Evolutionary conservation across 2,888 invertebrate species (phyloP).

Genomic region (Plemyria rubiginata): DNA sequence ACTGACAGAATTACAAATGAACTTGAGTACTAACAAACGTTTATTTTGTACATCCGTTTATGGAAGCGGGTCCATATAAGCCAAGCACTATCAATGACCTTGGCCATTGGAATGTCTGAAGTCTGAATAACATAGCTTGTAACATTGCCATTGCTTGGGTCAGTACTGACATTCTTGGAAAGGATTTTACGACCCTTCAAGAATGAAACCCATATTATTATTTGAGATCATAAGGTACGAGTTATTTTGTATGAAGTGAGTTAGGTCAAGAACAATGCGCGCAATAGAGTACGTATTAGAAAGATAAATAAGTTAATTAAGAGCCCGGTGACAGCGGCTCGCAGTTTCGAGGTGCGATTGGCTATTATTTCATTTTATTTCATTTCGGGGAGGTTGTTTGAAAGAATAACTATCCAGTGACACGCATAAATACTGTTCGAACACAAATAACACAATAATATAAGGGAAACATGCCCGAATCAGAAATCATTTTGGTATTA

Average conservation of each 20-base stretch:
- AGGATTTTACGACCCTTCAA: conserved; percentile 1
- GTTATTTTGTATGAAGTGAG: not conserved
- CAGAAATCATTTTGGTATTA: too few relatives aligned
- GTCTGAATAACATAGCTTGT: not conserved
- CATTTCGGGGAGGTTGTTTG: too few relatives aligned
- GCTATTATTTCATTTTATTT: too few relatives aligned
- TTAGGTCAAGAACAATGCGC: not conserved
- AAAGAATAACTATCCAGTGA: too few relatives aligned
- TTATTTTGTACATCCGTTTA: not conserved
- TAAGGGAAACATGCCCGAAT: too few relatives aligned
- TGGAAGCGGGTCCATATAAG: conserved; percentile 3
- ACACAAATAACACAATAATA: too few relatives aligned
- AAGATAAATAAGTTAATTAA: too few relatives aligned
- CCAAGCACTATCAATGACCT: conserved; percentile 12
- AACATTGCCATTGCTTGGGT: conserved; percentile 4
- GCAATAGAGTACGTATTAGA: too few relatives aligned
- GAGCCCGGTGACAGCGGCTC: too few relatives aligned
- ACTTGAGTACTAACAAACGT: not conserved
- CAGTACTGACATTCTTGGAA: conserved; percentile 4
- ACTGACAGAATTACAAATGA: not conserved
- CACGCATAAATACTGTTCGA: too few relatives aligned
- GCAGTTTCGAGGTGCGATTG: too few relatives aligned
- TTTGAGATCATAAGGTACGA: not conserved
- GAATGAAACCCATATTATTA: not conserved
- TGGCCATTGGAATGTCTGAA: conserved; percentile 15